Evolutionary conservation across 1,140 invertebrate genomes (phyloP), one percentile per base, ranked within the genome.

Genomic region (Brachystomella parvula): DNA sequence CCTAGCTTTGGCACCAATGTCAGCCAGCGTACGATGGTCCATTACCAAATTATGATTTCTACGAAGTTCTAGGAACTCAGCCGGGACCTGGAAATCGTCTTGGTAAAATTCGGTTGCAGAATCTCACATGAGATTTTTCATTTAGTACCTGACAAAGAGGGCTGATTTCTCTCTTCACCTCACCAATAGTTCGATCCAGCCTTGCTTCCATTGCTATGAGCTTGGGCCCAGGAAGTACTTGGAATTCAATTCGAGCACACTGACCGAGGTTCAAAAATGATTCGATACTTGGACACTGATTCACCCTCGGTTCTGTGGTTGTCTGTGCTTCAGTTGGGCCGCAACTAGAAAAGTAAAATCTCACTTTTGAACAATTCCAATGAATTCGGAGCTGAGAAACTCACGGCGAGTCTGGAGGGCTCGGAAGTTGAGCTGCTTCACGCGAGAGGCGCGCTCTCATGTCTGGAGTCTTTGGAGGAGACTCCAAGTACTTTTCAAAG

Each of bases 211-310:
- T 49, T 24, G 56, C 30, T 17, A 69, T 66, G 17, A 71, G 53
- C 29, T 64, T 64, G 21, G 58, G 26, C n/a, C 63, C 70, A 1
- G 64, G 56, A 1, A 66, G 49, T 17, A 69, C 32, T 28, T 63
- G 61, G 39, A 71, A 67, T 26, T 66, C 32, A 19, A 68, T 58
- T 32, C 44, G 35, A 24, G 65, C 58, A 0, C 26, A 28, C 39
- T 69, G 19, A 0, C 59, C 39, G 2, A 61, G 26, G 28, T 63
- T 62, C 47, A 69, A 63, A 47, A 71, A 69, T 21, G 64, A 66
- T 57, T 71, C 70, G 1, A 71, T 62, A 31, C 67, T 67, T 0
- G 69, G 69, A 64, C 68, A 66, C 39, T 35, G 61, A 35, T 67
- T n/a, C 56, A 65, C 65, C n/a, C 69, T 19, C 15, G 69, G 65